Evolutionary conservation across 1,140 invertebrate genomes (phyloP).

Genomic region (Cheumatopsyche charites): DNA sequence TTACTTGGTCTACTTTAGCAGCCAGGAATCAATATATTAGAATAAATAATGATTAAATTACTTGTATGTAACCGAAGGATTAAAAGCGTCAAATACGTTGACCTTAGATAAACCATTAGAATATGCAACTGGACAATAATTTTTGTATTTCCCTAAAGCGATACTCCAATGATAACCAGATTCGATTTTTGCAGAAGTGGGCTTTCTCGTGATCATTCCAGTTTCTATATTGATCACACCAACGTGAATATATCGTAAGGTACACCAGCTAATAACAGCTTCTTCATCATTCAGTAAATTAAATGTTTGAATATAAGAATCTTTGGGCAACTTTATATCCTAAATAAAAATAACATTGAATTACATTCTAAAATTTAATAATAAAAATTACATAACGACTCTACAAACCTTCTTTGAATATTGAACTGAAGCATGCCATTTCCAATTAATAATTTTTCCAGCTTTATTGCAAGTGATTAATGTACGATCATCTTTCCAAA

Average conservation of each 20-base stretch:
- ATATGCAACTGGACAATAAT: constrained; percentile 54
- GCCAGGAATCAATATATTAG: too few species aligned
- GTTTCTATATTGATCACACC: constrained; percentile 21
- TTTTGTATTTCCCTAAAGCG: constrained; percentile 53
- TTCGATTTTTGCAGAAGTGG: constrained; percentile 7
- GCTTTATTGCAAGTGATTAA: constrained; percentile 56
- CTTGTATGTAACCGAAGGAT: neutral
- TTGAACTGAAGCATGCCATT: constrained; percentile 57
- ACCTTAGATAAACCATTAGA: constrained; percentile 52
- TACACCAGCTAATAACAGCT: constrained; percentile 52
- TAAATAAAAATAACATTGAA: constrained; percentile 48
- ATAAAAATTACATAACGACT: neutral
- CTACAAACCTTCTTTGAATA: constrained; percentile 53
- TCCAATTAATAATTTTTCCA: constrained; percentile 56
- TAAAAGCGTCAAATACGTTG: constrained; percentile 35
- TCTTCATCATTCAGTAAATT: constrained; percentile 55
- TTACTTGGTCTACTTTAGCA: too few species aligned
- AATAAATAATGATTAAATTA: neutral
- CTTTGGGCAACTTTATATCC: constrained; percentile 52
- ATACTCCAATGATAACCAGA: constrained; percentile 43
- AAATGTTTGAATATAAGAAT: constrained; percentile 52
- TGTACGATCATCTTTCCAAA: constrained; percentile 55
- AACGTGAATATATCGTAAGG: neutral
- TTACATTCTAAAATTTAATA: too few species aligned
- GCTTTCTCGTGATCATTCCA: constrained; percentile 9